Base-by-base conservation (phyloP, 37 sponge, comb jelly and placozoan species). In the Beroe ovata region DNA sequence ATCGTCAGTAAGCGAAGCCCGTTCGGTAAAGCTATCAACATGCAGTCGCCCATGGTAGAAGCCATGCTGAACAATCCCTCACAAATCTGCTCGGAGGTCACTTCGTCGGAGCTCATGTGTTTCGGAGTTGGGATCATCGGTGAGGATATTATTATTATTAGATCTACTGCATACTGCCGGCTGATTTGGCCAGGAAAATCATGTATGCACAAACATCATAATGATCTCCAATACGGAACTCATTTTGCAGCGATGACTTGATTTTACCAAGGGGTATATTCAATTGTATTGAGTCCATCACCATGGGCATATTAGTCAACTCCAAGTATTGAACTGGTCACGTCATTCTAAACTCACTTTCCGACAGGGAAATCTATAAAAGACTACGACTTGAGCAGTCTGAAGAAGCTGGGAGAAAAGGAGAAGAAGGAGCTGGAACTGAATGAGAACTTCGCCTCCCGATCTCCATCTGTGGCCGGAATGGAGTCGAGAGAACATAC, bases 351-450 rank as follows among this genome's bases (percentile, higher is more conserved):
- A n/a, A n/a, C n/a, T n/a, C n/a, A n/a, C n/a, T n/a, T n/a, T 77
- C 28, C 16, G 8, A 16, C 84, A 77, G 84, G 84, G 14, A 77
- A 77, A 54, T 32, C 84, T 8, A 77, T 77, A 26, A 77, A 42
- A 40, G 84, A 77, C 54, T 77, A 77, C 54, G 84, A 77, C 33
- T 54, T 77, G 22, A 42, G 54, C 23, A 77, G 14, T 2, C 47
- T 77, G 47, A 38, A 36, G 84, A 77, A 77, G 22, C 54, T 77
- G 1, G 84, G 84, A 40, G 84, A 77, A 25, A 77, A 77, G 54
- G 84, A 77, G n/a, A 77, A 77, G 84, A 77, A 77, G 47, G 84
- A 77, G 54, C 54, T 77, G 84, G 84, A 77, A 23, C 54, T 77
- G n/a, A 77, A 77, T 54, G 84, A 77, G 54, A 77, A 77, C 84